phyloP scores from a whole-genome alignment of 1,140 invertebrate species.

The Psix sp. region DNA sequence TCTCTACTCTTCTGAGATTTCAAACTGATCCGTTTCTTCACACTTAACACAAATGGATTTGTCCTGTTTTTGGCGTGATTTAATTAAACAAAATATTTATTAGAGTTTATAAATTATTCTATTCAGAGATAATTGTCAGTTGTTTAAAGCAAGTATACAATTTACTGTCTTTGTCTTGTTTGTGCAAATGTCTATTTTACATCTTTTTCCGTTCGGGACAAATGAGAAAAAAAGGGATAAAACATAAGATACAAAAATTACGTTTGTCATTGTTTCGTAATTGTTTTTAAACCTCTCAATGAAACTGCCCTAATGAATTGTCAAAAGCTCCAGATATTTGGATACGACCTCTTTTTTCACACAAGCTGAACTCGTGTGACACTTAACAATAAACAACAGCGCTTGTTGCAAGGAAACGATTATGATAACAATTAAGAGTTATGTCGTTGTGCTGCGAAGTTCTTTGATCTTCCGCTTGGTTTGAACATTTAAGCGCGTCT shows the following conservation, averaged over 20 bases:
- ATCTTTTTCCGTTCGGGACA: too few species aligned
- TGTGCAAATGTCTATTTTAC: too few species aligned
- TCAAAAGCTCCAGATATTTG: neutral
- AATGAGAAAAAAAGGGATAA: too few species aligned
- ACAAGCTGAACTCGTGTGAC: neutral
- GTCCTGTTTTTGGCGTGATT: conserved; percentile 24
- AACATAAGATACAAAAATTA: too few species aligned
- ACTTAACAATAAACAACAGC: conserved; percentile 13
- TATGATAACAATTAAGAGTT: conserved; percentile 55
- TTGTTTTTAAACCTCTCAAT: too few species aligned
- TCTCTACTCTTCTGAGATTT: conserved; percentile 30
- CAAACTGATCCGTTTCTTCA: conserved; percentile 36
- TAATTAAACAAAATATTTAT: too few species aligned
- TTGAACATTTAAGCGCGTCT: conserved; percentile 74
- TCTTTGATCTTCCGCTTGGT: conserved; percentile 74
- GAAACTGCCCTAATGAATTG: too few species aligned
- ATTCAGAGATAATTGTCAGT: too few species aligned
- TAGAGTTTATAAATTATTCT: too few species aligned
- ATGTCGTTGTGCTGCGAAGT: conserved; percentile 49
- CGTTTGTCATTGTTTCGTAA: too few species aligned
- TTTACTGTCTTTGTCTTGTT: too few species aligned
- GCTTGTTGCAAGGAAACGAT: conserved; percentile 40
- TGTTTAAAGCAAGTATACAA: too few species aligned
- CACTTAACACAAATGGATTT: conserved; percentile 45
- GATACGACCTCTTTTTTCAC: neutral